These are phyloP conservation scores for Epinephelus coioides DNA, from an alignment of 2,797 vertebrate genomes.

Conservation along the genomic window DNA sequence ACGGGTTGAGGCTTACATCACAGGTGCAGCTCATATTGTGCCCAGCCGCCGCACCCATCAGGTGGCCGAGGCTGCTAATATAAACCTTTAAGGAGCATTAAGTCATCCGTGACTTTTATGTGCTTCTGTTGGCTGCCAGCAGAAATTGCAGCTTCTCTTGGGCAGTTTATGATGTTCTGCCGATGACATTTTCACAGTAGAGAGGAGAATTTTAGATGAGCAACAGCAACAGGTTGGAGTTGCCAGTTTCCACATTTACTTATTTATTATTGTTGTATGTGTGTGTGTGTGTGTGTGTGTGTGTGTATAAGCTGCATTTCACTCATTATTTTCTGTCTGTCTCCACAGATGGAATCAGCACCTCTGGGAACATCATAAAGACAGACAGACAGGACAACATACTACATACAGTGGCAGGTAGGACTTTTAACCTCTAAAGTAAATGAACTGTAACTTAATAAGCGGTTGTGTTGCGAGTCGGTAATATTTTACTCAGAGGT, in stretches of 20 bases:
- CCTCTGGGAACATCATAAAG: constrained; percentile 67
- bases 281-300: too few species aligned
- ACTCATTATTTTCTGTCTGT: constrained; percentile 36
- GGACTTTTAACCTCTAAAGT: constrained; percentile 37
- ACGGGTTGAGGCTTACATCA: constrained; percentile 13
- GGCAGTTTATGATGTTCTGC: not conserved
- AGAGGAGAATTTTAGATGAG: not conserved
- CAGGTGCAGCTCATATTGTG: constrained; percentile 21
- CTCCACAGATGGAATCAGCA: constrained; percentile 81
- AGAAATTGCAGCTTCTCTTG: not conserved
- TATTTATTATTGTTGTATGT: not conserved
- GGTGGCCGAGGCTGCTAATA: constrained; percentile 26
- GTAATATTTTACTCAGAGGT: constrained; percentile 38
- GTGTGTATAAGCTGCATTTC: not conserved
- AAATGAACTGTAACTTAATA: constrained; percentile 36
- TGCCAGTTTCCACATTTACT: fast-evolving
- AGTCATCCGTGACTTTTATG: constrained; percentile 19
- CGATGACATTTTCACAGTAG: not conserved
- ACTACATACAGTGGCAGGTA: constrained; percentile 70
- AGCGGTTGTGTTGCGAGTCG: constrained; percentile 30
- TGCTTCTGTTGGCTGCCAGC: constrained; percentile 12
- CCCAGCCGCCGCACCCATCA: constrained; percentile 33
- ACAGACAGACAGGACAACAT: constrained; percentile 55
- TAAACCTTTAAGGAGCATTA: constrained; percentile 21
- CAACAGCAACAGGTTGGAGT: not conserved